phyloP scores from a whole-genome alignment of 2,888 invertebrate species.

The Eupithecia insigniata region DNA sequence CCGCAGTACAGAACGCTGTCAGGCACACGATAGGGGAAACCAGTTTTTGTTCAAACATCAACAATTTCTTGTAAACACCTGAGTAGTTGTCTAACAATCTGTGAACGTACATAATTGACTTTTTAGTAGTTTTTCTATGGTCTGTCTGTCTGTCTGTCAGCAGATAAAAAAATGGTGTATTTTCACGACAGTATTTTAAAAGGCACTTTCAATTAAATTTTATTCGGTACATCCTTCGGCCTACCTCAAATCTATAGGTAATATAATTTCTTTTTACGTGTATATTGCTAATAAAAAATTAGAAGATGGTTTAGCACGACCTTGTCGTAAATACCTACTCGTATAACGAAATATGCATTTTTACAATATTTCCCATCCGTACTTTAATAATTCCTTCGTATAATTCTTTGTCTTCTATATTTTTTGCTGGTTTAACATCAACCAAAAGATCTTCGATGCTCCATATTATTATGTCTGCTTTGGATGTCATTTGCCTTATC shows the following conservation, averaged over 20 bases:
- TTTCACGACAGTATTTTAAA: too few relatives aligned
- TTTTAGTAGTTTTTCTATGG: neutral
- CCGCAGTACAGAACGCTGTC: constrained; percentile 29
- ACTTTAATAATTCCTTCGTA: constrained; percentile 17
- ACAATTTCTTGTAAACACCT: constrained; percentile 26
- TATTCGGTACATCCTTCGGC: too few relatives aligned
- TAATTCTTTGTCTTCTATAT: constrained; percentile 12
- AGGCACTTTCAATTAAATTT: too few relatives aligned
- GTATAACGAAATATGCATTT: constrained; percentile 37
- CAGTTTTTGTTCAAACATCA: constrained; percentile 31
- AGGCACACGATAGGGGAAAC: constrained; percentile 33
- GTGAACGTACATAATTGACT: neutral
- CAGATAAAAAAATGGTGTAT: neutral
- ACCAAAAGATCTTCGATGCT: constrained; percentile 57
- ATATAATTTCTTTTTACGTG: neutral
- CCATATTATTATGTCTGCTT: constrained; percentile 66
- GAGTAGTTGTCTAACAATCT: constrained; percentile 32
- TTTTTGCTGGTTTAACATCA: constrained; percentile 30
- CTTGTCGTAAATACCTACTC: constrained; percentile 11
- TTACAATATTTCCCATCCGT: constrained; percentile 36
- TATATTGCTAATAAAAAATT: neutral
- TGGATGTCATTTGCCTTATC: constrained; percentile 65
- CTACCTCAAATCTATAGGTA: neutral
- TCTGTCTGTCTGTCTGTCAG: neutral
- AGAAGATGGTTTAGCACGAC: neutral